Evolutionary conservation across 2,888 invertebrate species (phyloP), one percentile per base, ranked within the genome.

Genomic region (Ennomos quercinarius): DNA sequence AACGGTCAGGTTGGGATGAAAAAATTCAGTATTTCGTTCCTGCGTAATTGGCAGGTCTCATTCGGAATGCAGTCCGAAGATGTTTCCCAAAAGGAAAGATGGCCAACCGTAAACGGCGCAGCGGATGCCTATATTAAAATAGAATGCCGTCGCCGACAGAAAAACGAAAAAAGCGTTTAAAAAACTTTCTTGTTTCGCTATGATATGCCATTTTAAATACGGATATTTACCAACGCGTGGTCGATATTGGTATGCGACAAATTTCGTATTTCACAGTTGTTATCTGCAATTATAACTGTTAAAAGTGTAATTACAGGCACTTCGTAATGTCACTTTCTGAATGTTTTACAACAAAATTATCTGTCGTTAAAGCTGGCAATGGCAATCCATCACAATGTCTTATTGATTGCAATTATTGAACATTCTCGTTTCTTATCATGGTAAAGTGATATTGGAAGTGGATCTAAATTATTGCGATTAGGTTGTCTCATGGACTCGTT

Each of bases 41-140:
- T 69, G 74, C 81, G 81, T 89, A 88, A 90, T 91, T 91, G 90
- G 86, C 84, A 79, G 83, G 77, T 83, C 80, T 72, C 78, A 76
- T 71, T 74, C 73, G 87, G 90, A 91, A 91, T 91, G 90, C 80
- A 64, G 87, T 74, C 78, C 77, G 83, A 84, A 87, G 85, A 86
- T 80, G 77, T 76, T 66, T 81, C 86, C 86, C 83, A 86, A 87
- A 91, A 84, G 84, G 84, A 80, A 80, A 84, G 77, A 78, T 66
- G 75, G 73, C 73, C 76, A 66, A 61, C 85, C 85, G 71, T 87
- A 85, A 73, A 86, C 69, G 84, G 81, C 67, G 55, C 70, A 72
- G 76, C 79, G 75, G 76, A 83, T 79, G 77, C 78, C 76, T 75
- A 79, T 76, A 84, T 85, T 83, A 81, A 83, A 86, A 86, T 87